These are phyloP conservation scores for Capreolus pygargus DNA, from an alignment of 2,113 vertebrate genomes.

Conservation along the genomic window DNA sequence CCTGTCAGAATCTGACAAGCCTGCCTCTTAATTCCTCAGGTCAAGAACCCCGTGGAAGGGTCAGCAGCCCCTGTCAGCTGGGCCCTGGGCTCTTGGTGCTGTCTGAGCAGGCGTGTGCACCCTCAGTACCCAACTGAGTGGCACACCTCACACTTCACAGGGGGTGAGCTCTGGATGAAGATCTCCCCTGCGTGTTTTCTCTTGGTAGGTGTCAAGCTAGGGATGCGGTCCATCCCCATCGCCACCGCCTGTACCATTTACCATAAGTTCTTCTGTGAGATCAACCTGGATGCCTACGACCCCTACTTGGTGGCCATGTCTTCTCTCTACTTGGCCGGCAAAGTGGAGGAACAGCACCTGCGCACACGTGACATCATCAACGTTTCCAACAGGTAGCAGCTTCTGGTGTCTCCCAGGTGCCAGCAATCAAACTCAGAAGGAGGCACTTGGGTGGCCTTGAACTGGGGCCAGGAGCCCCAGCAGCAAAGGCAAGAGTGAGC, in stretches of 20 bases:
- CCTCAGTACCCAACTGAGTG: background rate
- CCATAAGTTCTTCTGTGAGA: slow-evolving; percentile 87
- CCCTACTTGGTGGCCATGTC: slow-evolving; percentile 74
- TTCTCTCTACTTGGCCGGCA: slow-evolving; percentile 67
- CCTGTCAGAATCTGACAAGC: background rate
- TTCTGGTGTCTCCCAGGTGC: background rate
- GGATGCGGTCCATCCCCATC: slow-evolving; percentile 85
- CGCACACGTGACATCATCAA: slow-evolving; percentile 92
- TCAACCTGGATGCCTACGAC: slow-evolving; percentile 72
- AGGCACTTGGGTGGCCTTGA: background rate
- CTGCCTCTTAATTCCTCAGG: background rate
- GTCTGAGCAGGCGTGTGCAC: background rate
- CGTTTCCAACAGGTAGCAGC: slow-evolving; percentile 85
- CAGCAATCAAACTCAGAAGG: background rate
- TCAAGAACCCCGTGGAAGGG: background rate
- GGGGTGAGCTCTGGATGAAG: background rate
- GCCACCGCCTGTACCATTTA: slow-evolving; percentile 91
- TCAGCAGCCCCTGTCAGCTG: background rate
- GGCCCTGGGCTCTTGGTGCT: background rate
- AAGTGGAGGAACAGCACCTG: slow-evolving; percentile 91
- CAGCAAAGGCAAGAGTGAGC: background rate
- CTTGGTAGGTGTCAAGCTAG: slow-evolving; percentile 76
- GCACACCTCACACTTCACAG: background rate
- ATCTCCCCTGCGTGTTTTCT: background rate
- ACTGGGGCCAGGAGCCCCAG: background rate